These are phyloP conservation scores for Metalampra italica DNA, from an alignment of 2,888 invertebrate genomes.

Conservation along the genomic window DNA sequence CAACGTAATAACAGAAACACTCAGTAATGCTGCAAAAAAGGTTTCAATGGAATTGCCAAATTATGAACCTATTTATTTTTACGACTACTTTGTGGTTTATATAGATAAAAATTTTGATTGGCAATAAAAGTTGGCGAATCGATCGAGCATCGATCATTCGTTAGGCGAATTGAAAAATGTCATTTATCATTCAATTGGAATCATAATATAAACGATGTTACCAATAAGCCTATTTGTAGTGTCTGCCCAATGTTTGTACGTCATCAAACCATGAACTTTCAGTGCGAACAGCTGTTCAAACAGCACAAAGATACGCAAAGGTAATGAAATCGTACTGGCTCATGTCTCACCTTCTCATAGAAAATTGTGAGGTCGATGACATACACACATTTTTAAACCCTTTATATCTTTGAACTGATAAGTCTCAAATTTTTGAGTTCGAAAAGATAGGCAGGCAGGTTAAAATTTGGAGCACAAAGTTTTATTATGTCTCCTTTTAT, in stretches of 20 bases:
- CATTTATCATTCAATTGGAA: slow-evolving; percentile 70
- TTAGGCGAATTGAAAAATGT: slow-evolving; percentile 46
- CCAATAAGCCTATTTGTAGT: slow-evolving; percentile 28
- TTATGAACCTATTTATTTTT: background rate
- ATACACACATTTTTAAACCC: too few species aligned
- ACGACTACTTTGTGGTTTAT: slow-evolving; percentile 1
- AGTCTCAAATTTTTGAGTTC: too few species aligned
- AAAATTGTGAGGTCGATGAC: background rate
- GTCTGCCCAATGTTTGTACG: background rate
- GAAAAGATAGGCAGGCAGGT: too few species aligned
- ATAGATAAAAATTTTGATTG: slow-evolving; percentile 29
- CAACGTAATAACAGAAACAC: too few species aligned
- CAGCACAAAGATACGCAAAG: background rate
- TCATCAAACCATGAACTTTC: background rate
- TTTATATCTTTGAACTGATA: too few species aligned
- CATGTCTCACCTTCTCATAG: background rate
- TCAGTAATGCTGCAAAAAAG: background rate
- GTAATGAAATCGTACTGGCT: background rate
- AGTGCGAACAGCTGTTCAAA: background rate
- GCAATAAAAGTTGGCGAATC: slow-evolving; percentile 34
- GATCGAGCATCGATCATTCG: slow-evolving; percentile 34
- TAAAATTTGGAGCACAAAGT: too few species aligned
- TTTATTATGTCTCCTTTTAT: too few species aligned
- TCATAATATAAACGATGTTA: slow-evolving; percentile 48
- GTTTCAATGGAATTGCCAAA: background rate